Percentiles rank a stretch among this genome's conserved stretches.
These are phyloP conservation scores for Drosophila paramelanica DNA, from an alignment of 2,888 invertebrate genomes.

Conservation along the genomic window DNA sequence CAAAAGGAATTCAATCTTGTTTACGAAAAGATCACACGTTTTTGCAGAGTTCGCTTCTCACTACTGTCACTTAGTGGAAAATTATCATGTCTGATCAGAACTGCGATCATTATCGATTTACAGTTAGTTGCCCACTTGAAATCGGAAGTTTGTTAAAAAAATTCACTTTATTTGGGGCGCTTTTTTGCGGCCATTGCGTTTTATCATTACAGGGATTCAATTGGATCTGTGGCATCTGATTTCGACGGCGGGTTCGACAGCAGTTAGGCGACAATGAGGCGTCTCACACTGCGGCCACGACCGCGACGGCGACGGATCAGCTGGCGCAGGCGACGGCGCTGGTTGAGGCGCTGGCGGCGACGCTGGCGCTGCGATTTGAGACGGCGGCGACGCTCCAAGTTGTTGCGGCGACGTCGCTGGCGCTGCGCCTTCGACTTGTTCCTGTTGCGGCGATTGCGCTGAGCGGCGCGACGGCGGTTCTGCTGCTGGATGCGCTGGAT, in stretches of 20 bases:
- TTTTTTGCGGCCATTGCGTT: slow-evolving; percentile 35
- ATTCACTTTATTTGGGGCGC: slow-evolving; percentile 49
- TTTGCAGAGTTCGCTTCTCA: too few relatives aligned
- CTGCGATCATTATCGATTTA: not conserved
- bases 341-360: slow-evolving; percentile 43
- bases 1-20: too few relatives aligned
- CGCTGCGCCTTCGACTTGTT: slow-evolving; percentile 29
- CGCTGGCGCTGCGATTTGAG: slow-evolving; percentile 41
- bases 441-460: slow-evolving; percentile 51
- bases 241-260: not conserved
- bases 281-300: slow-evolving; percentile 35
- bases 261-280: not conserved
- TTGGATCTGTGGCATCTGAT: not conserved
- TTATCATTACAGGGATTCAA: slow-evolving; percentile 20
- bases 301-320: slow-evolving; percentile 51
- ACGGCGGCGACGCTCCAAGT: slow-evolving; percentile 40
- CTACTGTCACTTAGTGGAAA: too few relatives aligned
- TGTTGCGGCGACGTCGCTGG: slow-evolving; percentile 46
- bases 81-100: not conserved
- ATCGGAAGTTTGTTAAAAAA: slow-evolving; percentile 17
- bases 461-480: slow-evolving; percentile 42
- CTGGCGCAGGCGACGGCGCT: slow-evolving; percentile 56
- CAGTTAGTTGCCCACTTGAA: too few relatives aligned
- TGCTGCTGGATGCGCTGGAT: slow-evolving; percentile 41
- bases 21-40: too few relatives aligned